A percentile compares a stretch with the other conserved stretches of the same genome.
Evolutionary conservation across 2,888 invertebrate species (phyloP).

Genomic region (Argyresthia goedartella): DNA sequence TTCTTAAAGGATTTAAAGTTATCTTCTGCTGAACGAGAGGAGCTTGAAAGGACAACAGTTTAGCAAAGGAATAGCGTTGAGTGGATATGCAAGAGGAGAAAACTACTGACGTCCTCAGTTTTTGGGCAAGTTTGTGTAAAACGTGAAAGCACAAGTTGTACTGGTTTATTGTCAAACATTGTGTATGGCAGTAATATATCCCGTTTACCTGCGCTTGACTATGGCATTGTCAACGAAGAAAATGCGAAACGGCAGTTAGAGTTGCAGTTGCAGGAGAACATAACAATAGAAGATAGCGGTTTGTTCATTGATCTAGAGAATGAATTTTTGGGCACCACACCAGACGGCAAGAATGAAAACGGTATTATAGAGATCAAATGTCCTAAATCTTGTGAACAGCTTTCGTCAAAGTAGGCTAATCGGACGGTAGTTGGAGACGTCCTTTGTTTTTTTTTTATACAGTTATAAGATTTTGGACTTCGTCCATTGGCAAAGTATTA

Average conservation of each 20-base stretch:
- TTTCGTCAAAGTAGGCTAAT: not conserved
- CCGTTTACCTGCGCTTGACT: slow-evolving; percentile 3
- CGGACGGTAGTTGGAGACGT: not conserved
- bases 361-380: slow-evolving; percentile 7
- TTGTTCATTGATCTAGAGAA: slow-evolving; percentile 6
- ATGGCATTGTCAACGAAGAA: slow-evolving; percentile 9
- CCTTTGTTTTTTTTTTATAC: not conserved
- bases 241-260: slow-evolving; percentile 6
- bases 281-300: slow-evolving; percentile 4
- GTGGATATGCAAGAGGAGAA: too few relatives aligned
- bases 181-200: slow-evolving; percentile 1
- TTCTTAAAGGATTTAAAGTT: too few relatives aligned
- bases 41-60: too few relatives aligned
- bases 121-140: too few relatives aligned
- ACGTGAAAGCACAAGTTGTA: too few relatives aligned
- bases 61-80: too few relatives aligned
- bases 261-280: slow-evolving; percentile 5
- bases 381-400: not conserved
- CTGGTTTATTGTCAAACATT: too few relatives aligned
- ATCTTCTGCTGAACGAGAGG: too few relatives aligned
- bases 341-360: slow-evolving; percentile 5
- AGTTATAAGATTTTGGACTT: not conserved
- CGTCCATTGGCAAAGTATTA: not conserved
- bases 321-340: slow-evolving; percentile 5
- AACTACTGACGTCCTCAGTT: too few relatives aligned